Base-by-base conservation (phyloP, 1,140 invertebrate species). In the Bombus affinis region DNA sequence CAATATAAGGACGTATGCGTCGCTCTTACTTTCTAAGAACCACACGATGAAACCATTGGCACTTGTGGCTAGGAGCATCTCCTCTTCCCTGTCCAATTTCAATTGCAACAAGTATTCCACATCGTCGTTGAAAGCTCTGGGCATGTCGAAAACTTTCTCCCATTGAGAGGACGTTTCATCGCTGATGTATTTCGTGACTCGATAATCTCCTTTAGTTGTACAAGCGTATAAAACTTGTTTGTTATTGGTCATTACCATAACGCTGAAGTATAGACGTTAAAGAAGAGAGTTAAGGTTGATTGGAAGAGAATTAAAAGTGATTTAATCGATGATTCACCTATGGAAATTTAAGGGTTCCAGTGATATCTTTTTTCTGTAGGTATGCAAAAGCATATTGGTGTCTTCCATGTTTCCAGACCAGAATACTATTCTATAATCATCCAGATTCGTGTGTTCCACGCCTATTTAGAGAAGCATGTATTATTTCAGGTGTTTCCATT, bases 401-500 rank as follows among this genome's bases (percentile, higher is more conserved):
- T 98, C 96, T 70, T 98, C 98, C 65, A 98, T 96, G 77, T 96
- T 96, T 15, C 97, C 97, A 70, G 96, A 97, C 98, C 98, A 98
- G 92, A 97, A 97, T 3, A 97, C 95, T 32, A 98, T 95, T 83
- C 96, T 95, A 91, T 97, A 97, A 85, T 97, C 96, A n/a, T 96
- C 95, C n/a, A 97, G 92, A 85, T 96, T 96, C 3, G 96, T 95
- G 91, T 97, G 98, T 88, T 98, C 97, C 95, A 98, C 97, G 32
- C 95, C 97, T 97, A 88, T 32, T 91, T 53, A 22, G 37, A 79
- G 2, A 84, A 74, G 72, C 91, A 85, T 68, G 22, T 2, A 28
- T 75, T 37, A 3, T 57, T 37, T 37, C 22, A 53, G 47, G 18
- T 2, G 47, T 53, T 53, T 53, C 47, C 47, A 32, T 28, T 12